Evolutionary conservation across 1,140 invertebrate genomes (phyloP).

Genomic region (Mylabris phalerata): DNA sequence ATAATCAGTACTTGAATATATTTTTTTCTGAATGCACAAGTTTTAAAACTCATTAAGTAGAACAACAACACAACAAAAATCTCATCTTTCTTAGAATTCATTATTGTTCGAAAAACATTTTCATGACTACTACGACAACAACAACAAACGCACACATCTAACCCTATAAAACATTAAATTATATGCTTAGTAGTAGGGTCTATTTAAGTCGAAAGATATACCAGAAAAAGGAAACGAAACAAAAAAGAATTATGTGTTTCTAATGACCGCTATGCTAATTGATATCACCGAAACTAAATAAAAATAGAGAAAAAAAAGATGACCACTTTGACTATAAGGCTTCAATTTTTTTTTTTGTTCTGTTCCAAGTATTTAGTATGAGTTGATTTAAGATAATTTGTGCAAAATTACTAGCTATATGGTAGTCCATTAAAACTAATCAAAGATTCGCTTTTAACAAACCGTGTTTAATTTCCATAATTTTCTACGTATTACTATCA

Average conservation of each 20-base stretch:
- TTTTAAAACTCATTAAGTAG: no score
- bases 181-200: constrained; percentile 15
- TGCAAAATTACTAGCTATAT: no score
- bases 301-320: no score
- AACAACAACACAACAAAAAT: not conserved
- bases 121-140: constrained; percentile 9
- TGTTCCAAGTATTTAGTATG: no score
- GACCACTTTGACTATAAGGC: no score
- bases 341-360: no score
- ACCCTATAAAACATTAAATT: constrained; percentile 27
- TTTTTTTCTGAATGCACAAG: not conserved
- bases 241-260: constrained; percentile 25
- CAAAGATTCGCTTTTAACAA: no score
- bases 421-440: no score
- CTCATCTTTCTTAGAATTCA: constrained; percentile 22
- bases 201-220: not conserved
- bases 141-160: not conserved
- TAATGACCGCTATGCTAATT: constrained; percentile 21
- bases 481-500: no score
- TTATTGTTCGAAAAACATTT: constrained; percentile 18
- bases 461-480: no score
- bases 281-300: not conserved
- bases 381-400: no score
- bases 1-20: not conserved
- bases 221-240: not conserved